A percentile compares a stretch with the other conserved stretches of the same genome.
Conservation (phyloP, 1,140 invertebrate species). For the Zophobas atratus region DNA sequence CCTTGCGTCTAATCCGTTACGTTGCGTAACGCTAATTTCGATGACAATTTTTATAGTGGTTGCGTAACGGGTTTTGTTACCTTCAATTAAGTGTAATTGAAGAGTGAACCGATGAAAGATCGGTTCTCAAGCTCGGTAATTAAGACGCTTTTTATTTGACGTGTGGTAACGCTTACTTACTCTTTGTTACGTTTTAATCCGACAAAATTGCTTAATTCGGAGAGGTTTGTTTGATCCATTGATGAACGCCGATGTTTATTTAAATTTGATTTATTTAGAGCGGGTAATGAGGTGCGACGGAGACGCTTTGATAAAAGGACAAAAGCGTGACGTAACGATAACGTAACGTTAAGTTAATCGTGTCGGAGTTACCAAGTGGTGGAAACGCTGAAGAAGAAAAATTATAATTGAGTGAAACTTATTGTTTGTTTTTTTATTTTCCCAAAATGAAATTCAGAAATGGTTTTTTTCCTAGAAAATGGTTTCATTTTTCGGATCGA, state of each 20-base stretch:
- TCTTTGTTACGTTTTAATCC: neutral
- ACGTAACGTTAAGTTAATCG: constrained; percentile 8
- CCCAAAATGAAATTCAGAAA: too few species aligned
- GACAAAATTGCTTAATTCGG: neutral
- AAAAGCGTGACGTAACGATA: constrained; percentile 15
- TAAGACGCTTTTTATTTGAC: neutral
- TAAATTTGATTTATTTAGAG: neutral
- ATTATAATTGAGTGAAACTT: neutral
- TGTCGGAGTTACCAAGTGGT: neutral
- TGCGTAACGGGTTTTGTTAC: neutral
- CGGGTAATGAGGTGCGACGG: neutral
- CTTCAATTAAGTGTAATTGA: constrained; percentile 8
- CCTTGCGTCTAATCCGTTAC: constrained; percentile 4
- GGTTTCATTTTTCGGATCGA: neutral
- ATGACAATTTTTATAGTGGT: constrained; percentile 23
- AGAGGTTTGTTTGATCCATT: too few species aligned
- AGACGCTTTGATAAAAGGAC: neutral
- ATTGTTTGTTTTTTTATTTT: too few species aligned
- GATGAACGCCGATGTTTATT: neutral
- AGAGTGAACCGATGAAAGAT: neutral
- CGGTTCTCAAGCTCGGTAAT: constrained; percentile 21
- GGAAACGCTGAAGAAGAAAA: constrained; percentile 10
- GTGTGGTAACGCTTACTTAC: neutral
- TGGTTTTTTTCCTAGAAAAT: neutral
- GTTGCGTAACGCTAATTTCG: constrained; percentile 26